phyloP scores from a whole-genome alignment of 1,140 invertebrate genomes.

The Drosophila arawakana region DNA sequence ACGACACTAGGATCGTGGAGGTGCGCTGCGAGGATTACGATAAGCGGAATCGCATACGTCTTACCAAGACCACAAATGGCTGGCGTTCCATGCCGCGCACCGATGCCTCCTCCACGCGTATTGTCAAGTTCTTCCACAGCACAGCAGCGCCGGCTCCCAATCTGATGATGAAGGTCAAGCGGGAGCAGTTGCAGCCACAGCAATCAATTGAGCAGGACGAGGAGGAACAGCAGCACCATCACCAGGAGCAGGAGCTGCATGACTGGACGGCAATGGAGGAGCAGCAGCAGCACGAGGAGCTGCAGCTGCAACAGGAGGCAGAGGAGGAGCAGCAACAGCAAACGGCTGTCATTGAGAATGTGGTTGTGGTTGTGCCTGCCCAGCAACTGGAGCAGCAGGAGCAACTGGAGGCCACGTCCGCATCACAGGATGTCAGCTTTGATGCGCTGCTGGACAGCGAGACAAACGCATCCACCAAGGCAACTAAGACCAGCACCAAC shows the following conservation, averaged over 20 bases:
- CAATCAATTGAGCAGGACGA: constrained; percentile 38
- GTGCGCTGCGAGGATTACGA: constrained; percentile 94
- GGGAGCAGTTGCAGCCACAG: constrained; percentile 67
- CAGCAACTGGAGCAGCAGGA: constrained; percentile 28
- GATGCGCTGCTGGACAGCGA: constrained; percentile 68
- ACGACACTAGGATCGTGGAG: constrained; percentile 91
- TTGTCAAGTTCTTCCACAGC: constrained; percentile 78
- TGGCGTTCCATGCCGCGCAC: constrained; percentile 93
- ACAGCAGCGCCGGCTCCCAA: constrained; percentile 43
- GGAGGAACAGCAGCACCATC: constrained; percentile 12
- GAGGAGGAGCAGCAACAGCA: constrained; percentile 25
- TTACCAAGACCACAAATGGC: constrained; percentile 91
- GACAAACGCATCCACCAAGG: constrained; percentile 67
- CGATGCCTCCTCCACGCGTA: constrained; percentile 85
- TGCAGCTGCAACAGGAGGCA: constrained; percentile 12
- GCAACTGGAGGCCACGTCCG: background rate
- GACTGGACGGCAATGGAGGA: background rate
- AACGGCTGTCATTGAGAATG: constrained; percentile 58
- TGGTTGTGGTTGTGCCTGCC: constrained; percentile 59
- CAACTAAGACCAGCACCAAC: constrained; percentile 59
- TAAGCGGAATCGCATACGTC: constrained; percentile 91
- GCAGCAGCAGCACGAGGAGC: constrained; percentile 35
- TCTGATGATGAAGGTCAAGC: constrained; percentile 72
- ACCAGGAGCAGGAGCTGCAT: constrained; percentile 1
- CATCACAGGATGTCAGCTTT: constrained; percentile 31